Percentiles rank a stretch among this genome's conserved stretches.
Conservation (phyloP, 2,888 invertebrate genomes). For the Tortricodes alternella region DNA sequence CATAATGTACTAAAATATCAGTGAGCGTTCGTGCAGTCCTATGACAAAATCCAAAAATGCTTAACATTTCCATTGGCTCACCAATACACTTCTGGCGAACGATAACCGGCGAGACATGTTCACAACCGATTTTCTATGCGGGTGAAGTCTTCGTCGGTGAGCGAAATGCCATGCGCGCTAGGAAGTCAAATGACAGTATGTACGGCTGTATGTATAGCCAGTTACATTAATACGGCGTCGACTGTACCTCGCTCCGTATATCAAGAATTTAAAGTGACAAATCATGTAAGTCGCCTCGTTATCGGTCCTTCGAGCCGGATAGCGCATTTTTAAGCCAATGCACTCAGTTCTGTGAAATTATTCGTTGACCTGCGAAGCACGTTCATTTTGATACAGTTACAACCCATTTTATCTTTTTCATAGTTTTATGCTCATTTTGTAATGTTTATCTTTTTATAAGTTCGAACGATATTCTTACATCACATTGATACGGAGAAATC, state of each 20-base stretch:
- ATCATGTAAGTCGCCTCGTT: slow-evolving; percentile 9
- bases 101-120: no score
- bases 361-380: slow-evolving; percentile 7
- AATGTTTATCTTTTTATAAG: slow-evolving; percentile 9
- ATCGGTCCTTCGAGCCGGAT: slow-evolving; percentile 9
- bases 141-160: no score
- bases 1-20: no score
- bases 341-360: background rate
- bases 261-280: slow-evolving; percentile 16
- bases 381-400: background rate
- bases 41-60: no score
- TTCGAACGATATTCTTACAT: slow-evolving; percentile 1
- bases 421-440: background rate
- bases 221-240: background rate
- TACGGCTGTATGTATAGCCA: background rate
- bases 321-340: slow-evolving; percentile 15
- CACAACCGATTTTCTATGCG: no score
- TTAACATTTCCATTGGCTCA: no score
- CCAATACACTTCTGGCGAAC: no score
- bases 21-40: no score
- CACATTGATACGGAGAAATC: no score
- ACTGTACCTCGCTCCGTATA: background rate
- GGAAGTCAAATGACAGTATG: no score
- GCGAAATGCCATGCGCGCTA: no score
- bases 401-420: slow-evolving; percentile 3